Conservation (phyloP, 2,888 invertebrate genomes). For the Eristalis tenax region DNA sequence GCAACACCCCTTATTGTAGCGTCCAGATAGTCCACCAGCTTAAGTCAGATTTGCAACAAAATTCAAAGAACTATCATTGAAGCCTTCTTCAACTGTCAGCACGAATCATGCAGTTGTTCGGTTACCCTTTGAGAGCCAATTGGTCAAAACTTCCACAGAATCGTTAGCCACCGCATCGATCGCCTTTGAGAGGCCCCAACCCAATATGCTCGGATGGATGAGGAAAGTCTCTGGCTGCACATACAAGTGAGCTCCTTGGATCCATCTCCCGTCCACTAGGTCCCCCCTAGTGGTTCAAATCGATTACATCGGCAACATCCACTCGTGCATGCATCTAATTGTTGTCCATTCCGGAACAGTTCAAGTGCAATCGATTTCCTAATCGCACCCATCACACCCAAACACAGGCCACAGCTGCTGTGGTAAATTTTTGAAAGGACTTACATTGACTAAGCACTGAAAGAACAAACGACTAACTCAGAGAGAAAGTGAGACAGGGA, state of each 20-base stretch:
- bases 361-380: slow-evolving; percentile 65
- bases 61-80: background rate
- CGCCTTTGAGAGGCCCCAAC: background rate
- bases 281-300: background rate
- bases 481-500: background rate
- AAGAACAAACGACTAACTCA: background rate
- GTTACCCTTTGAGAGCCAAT: background rate
- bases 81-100: background rate
- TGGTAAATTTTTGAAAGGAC: slow-evolving; percentile 54
- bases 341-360: slow-evolving; percentile 46
- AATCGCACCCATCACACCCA: slow-evolving; percentile 26
- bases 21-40: background rate
- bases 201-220: no score
- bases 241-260: background rate
- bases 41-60: background rate
- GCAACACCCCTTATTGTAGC: no score
- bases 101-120: background rate
- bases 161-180: background rate
- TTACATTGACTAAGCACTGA: slow-evolving; percentile 10
- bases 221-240: no score
- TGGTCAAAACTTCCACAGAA: background rate
- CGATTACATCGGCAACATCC: background rate
- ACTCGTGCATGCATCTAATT: slow-evolving; percentile 36
- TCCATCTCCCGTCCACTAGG: background rate
- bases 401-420: slow-evolving; percentile 23